Percentiles rank a stretch among this genome's conserved stretches.
Conservation (phyloP, 2,888 invertebrate genomes). For the Apamea monoglypha region DNA sequence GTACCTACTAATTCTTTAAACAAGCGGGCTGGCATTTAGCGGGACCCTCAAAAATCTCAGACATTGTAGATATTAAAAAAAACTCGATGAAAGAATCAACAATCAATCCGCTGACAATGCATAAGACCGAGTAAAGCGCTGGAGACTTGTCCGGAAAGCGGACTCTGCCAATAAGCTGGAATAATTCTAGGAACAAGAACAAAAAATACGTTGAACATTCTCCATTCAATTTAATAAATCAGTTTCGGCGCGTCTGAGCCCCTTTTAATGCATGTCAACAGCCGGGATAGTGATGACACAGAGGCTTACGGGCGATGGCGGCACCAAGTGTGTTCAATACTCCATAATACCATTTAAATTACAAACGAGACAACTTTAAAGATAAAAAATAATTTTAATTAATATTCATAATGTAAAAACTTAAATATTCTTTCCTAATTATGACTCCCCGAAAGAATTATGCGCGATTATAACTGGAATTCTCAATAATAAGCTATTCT, state of each 20-base stretch:
- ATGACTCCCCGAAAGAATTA: conserved; percentile 51
- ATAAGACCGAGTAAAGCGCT: conserved; percentile 18
- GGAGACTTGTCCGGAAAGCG: conserved; percentile 13
- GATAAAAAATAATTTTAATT: conserved; percentile 54
- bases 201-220: conserved; percentile 48
- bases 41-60: conserved; percentile 1
- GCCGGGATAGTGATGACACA: conserved; percentile 53
- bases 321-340: conserved; percentile 56
- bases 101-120: conserved; percentile 22
- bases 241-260: conserved; percentile 61
- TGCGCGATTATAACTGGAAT: conserved; percentile 63
- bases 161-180: conserved; percentile 43
- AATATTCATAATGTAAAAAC: conserved; percentile 50
- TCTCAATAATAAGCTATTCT: conserved; percentile 74
- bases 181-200: conserved; percentile 40
- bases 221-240: conserved; percentile 61
- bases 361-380: conserved; percentile 50
- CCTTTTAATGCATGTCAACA: conserved; percentile 58
- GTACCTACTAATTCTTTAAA: neutral
- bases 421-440: conserved; percentile 50
- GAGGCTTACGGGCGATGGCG: conserved; percentile 51
- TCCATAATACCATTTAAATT: conserved; percentile 61
- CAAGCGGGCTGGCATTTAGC: neutral
- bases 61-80: conserved; percentile 5
- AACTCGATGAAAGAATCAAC: conserved; percentile 27